A percentile compares a stretch with the other conserved stretches of the same genome.
Evolutionary conservation across 2,797 vertebrate species (phyloP).

Genomic region (Botia kubotai): DNA sequence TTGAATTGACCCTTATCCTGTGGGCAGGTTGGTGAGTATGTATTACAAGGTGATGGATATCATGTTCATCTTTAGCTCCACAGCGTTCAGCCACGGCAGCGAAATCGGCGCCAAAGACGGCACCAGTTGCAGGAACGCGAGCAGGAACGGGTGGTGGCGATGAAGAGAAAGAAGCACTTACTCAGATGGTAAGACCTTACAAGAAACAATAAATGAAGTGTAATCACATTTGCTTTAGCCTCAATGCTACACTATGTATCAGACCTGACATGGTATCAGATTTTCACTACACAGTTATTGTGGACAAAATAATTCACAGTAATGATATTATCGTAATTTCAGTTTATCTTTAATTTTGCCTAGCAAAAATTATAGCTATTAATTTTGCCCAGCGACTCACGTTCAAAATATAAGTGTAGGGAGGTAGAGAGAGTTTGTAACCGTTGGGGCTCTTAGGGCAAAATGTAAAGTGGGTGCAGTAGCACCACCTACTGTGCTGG

Average conservation of each 20-base stretch:
- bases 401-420: no score
- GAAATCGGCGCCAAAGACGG: constrained; percentile 71
- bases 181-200: constrained; percentile 78
- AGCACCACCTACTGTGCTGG: no score
- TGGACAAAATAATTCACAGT: no score
- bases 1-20: background rate
- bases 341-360: no score
- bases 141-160: constrained; percentile 71
- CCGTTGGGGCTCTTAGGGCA: no score
- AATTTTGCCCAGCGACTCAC: no score
- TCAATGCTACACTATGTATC: background rate
- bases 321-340: no score
- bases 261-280: no score
- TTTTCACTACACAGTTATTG: background rate
- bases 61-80: constrained; percentile 71
- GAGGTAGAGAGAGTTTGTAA: no score
- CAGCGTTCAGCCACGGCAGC: constrained; percentile 71
- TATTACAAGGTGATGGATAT: constrained; percentile 12
- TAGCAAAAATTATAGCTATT: no score
- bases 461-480: no score
- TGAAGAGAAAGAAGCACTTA: constrained; percentile 79
- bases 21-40: background rate
- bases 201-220: background rate
- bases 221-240: background rate
- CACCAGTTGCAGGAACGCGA: constrained; percentile 59